Percentiles rank a stretch among this genome's conserved stretches.
These are phyloP conservation scores for Tetragonisca angustula DNA, from an alignment of 2,888 invertebrate genomes.

Conservation along the genomic window DNA sequence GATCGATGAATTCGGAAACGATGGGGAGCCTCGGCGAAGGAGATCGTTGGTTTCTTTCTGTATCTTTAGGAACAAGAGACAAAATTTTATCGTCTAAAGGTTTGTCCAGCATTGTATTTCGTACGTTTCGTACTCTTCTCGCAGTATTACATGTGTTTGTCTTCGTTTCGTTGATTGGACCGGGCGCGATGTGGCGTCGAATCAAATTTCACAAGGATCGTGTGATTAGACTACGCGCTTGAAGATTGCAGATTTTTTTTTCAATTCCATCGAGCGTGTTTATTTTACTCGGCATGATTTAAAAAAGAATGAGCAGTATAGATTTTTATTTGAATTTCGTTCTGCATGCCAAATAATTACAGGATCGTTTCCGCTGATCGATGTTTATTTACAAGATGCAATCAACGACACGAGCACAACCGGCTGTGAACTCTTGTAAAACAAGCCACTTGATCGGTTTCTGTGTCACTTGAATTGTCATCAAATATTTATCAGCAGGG, in stretches of 20 bases:
- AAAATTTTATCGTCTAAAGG: not conserved
- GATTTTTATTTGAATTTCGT: slow-evolving; percentile 10
- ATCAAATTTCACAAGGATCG: not conserved
- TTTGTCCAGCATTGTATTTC: slow-evolving; percentile 14
- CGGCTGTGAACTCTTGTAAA: slow-evolving; percentile 16
- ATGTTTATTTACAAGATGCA: slow-evolving; percentile 18
- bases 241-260: not conserved
- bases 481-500: slow-evolving; percentile 26
- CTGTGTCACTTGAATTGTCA: slow-evolving; percentile 33
- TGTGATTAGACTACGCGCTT: not conserved
- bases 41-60: no score
- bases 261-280: not conserved
- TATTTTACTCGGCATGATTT: not conserved
- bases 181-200: not conserved
- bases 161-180: not conserved
- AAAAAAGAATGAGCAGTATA: not conserved
- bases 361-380: not conserved
- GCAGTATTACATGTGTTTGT: slow-evolving; percentile 32
- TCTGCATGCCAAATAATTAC: not conserved
- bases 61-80: no score
- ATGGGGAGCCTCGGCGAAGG: not conserved
- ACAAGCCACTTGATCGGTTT: slow-evolving; percentile 21
- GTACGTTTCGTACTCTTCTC: slow-evolving; percentile 12
- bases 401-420: slow-evolving; percentile 31
- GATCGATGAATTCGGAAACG: not conserved